Evolutionary conservation across 1,140 invertebrate genomes (phyloP).

Genomic region (Tyrophagus putrescentiae): DNA sequence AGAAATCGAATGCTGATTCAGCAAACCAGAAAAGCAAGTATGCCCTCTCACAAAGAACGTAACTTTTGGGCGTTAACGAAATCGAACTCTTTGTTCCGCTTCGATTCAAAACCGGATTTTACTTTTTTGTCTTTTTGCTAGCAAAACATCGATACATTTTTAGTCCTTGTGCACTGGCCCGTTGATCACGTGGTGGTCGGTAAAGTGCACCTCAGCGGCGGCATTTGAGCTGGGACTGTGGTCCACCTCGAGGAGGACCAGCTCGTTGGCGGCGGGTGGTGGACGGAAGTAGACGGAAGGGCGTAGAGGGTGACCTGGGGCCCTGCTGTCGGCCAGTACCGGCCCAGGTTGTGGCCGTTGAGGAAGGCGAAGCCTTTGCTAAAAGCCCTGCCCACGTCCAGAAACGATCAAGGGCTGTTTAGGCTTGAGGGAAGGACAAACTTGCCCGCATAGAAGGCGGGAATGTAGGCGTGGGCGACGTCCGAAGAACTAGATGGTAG

Average conservation of each 20-base stretch:
- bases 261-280: slow-evolving; percentile 27
- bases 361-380: slow-evolving; percentile 43
- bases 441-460: slow-evolving; percentile 17
- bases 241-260: slow-evolving; percentile 34
- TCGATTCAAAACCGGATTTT: too few species aligned
- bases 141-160: too few species aligned
- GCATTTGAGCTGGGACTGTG: slow-evolving; percentile 26
- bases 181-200: slow-evolving; percentile 26
- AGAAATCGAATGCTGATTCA: too few species aligned
- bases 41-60: too few species aligned
- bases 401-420: slow-evolving; percentile 17
- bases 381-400: slow-evolving; percentile 15
- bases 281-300: slow-evolving; percentile 40
- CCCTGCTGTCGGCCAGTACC: slow-evolving; percentile 41
- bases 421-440: slow-evolving; percentile 8
- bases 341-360: slow-evolving; percentile 48
- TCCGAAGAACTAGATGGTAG: not conserved
- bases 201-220: slow-evolving; percentile 26
- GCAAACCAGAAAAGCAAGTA: too few species aligned
- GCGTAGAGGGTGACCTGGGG: slow-evolving; percentile 45
- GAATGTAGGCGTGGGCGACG: not conserved
- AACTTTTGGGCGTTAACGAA: too few species aligned
- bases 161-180: slow-evolving; percentile 16
- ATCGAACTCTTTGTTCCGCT: too few species aligned
- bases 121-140: too few species aligned